These are phyloP conservation scores for Merluccius polli DNA, from an alignment of 2,797 vertebrate genomes.

Conservation along the genomic window DNA sequence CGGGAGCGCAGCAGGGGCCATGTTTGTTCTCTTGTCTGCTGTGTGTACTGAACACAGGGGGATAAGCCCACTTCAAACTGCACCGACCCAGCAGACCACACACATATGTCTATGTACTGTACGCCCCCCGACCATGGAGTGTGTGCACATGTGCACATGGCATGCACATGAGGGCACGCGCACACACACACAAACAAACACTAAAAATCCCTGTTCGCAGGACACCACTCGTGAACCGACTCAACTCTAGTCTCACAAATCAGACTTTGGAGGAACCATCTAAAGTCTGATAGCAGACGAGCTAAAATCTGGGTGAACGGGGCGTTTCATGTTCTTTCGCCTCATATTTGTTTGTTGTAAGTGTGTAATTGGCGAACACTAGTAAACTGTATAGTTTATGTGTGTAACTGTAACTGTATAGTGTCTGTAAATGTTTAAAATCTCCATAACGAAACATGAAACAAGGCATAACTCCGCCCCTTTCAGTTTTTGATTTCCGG, in stretches of 20 bases:
- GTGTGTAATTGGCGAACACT: too few relatives aligned
- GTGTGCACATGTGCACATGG: background rate
- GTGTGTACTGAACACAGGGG: slow-evolving; percentile 43
- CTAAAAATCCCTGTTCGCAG: background rate
- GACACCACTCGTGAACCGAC: background rate
- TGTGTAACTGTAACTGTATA: too few relatives aligned
- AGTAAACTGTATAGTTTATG: too few relatives aligned
- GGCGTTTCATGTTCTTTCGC: background rate
- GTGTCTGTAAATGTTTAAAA: too few relatives aligned
- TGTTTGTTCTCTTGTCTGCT: slow-evolving; percentile 50
- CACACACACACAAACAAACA: background rate
- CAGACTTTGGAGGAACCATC: background rate
- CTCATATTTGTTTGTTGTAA: background rate
- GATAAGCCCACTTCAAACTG: slow-evolving; percentile 32
- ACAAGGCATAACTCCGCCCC: too few relatives aligned
- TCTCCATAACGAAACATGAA: too few relatives aligned
- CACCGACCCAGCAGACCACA: slow-evolving; percentile 52
- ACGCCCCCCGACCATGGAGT: background rate
- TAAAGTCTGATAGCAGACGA: background rate
- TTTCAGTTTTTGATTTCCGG: too few relatives aligned
- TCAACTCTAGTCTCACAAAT: background rate
- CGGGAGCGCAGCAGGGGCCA: slow-evolving; percentile 24
- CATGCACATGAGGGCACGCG: background rate
- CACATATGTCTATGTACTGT: slow-evolving; percentile 42
- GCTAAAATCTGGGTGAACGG: background rate